A percentile compares a stretch with the other conserved stretches of the same genome.
phyloP scores from a whole-genome alignment of 2,113 vertebrate genomes.

The Perognathus longimembris region DNA sequence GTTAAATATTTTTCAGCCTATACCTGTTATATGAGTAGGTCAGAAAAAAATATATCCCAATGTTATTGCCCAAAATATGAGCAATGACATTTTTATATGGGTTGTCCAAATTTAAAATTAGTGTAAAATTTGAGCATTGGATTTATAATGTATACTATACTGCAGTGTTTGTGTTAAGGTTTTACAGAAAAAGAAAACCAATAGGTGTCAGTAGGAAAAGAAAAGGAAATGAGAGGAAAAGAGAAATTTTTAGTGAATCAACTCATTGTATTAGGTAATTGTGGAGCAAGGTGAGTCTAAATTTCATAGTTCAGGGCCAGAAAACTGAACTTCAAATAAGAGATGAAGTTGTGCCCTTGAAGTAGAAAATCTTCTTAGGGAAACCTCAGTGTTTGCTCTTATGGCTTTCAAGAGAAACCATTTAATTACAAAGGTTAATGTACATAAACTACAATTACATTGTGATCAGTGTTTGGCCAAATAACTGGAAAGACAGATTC shows the following conservation, averaged over 20 bases:
- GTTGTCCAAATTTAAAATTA: constrained; percentile 14
- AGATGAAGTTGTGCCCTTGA: background rate
- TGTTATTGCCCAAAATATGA: background rate
- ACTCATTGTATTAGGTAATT: background rate
- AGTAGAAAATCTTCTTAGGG: background rate
- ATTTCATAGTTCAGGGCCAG: background rate
- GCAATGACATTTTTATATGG: background rate
- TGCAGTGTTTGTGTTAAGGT: background rate
- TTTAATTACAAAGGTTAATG: background rate
- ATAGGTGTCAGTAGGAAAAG: too few relatives aligned
- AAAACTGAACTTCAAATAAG: background rate
- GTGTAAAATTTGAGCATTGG: background rate
- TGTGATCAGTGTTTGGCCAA: background rate
- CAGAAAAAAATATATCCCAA: background rate
- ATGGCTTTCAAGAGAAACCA: background rate
- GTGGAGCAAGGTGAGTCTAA: background rate
- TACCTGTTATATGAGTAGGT: background rate
- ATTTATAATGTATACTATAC: background rate
- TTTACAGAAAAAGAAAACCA: background rate
- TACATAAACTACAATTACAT: background rate
- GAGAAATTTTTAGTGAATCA: background rate
- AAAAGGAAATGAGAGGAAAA: background rate
- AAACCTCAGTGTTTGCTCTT: background rate
- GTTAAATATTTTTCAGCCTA: too few relatives aligned
- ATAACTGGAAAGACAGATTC: background rate